Percentiles rank a stretch among this genome's conserved stretches.
phyloP scores from a whole-genome alignment of 2,888 invertebrate species.

The Tenthredo scrophulariae region DNA sequence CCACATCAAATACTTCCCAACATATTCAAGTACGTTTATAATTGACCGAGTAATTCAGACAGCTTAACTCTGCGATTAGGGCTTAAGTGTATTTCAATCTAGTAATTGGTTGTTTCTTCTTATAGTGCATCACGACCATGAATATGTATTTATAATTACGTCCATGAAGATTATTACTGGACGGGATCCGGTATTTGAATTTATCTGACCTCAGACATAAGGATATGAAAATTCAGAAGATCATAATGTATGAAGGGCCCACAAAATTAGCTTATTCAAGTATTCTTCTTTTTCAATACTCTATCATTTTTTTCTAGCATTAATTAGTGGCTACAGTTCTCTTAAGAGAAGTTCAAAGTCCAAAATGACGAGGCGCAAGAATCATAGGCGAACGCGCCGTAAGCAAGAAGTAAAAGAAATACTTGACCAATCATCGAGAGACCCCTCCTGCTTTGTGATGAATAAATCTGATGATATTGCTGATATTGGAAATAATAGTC shows the following conservation, averaged over 20 bases:
- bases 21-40: background rate
- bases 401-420: slow-evolving; percentile 45
- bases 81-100: background rate
- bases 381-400: slow-evolving; percentile 55
- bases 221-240: background rate
- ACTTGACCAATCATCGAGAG: slow-evolving; percentile 31
- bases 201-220: background rate
- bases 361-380: slow-evolving; percentile 58
- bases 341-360: background rate
- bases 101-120: background rate
- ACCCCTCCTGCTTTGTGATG: slow-evolving; percentile 49
- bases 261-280: background rate
- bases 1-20: background rate
- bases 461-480: slow-evolving; percentile 41
- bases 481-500: slow-evolving; percentile 32
- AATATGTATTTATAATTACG: background rate
- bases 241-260: background rate
- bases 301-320: background rate
- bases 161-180: background rate
- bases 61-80: background rate
- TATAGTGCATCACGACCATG: background rate
- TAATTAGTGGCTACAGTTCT: background rate
- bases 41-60: background rate
- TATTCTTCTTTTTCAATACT: background rate
- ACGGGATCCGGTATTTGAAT: background rate